Evolutionary conservation across 1,140 invertebrate genomes (phyloP), one percentile per base, ranked within the genome.

Genomic region (Macrobrachium rosenbergii): DNA sequence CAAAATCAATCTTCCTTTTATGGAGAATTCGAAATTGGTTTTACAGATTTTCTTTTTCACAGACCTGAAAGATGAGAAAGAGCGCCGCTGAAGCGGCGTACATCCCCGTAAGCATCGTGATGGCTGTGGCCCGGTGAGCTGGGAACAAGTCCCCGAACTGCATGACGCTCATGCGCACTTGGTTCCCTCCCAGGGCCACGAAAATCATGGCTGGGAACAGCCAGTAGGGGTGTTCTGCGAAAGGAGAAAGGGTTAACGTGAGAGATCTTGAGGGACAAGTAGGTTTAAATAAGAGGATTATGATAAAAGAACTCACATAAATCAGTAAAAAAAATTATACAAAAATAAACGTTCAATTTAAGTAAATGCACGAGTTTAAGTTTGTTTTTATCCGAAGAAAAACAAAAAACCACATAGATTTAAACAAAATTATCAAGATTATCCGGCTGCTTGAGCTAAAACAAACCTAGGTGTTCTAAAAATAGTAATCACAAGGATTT

Each of bases 111-210:
- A 89, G 81, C 43, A 89, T 63, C 16, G 82, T 84, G 58, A 88
- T 67, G 81, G 82, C 82, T 10, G 85, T 88, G 12, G 85, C 21
- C 8, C 86, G 78, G 67, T 89, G 81, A 3, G 43, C 21, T 3
- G 88, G 88, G 82, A 88, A 89, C 6, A 89, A 62, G 67, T 88
- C 85, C 11, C 85, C 84, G n/a, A 89, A 88, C 77, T 89, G 88
- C 82, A 88, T 64, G 10, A 82, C 80, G n/a, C 82, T 84, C 85
- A 89, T 84, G 8, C 88, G 75, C 23, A 84, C 17, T 72, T 89
- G 88, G 64, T 89, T 89, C 10, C 88, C 88, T 2, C 88, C 88
- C n/a, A 89, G 81, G 3, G 88, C 80, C 76, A 89, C 19, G 12
- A 89, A 58, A 63, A 89, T 84, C 81, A 88, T 89, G 17, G 88